Percentiles rank a stretch among this genome's conserved stretches.
Evolutionary conservation across 1,140 invertebrate species (phyloP).

Genomic region (Heliconius hewitsoni): DNA sequence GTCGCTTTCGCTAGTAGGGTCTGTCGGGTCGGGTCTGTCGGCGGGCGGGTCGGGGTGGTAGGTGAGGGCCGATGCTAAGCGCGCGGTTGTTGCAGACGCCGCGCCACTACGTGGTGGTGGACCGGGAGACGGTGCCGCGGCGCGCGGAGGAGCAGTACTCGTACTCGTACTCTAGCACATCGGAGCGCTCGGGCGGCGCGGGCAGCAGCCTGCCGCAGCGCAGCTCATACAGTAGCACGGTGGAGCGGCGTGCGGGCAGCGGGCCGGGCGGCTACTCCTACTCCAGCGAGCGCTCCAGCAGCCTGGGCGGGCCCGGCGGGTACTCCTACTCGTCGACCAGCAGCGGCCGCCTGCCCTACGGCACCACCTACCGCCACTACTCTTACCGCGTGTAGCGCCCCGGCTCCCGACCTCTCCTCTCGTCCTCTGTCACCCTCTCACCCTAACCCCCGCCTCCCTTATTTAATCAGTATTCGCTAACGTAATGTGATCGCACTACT

Average conservation of each 20-base stretch:
- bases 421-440: slow-evolving; percentile 3
- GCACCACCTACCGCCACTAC: slow-evolving; percentile 91
- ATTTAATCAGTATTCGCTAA: slow-evolving; percentile 79
- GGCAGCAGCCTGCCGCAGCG: slow-evolving; percentile 81
- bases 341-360: slow-evolving; percentile 89
- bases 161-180: slow-evolving; percentile 88
- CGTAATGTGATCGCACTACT: slow-evolving; percentile 75
- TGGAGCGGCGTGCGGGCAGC: slow-evolving; percentile 85
- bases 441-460: slow-evolving; percentile 42
- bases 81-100: slow-evolving; percentile 87
- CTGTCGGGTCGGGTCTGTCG: slow-evolving; percentile 56
- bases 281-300: slow-evolving; percentile 86
- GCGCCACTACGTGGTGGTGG: slow-evolving; percentile 91
- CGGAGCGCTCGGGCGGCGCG: slow-evolving; percentile 64
- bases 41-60: slow-evolving; percentile 52
- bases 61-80: slow-evolving; percentile 55
- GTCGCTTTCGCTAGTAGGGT: slow-evolving; percentile 74
- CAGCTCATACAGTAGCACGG: slow-evolving; percentile 84
- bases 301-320: slow-evolving; percentile 88
- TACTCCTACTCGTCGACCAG: slow-evolving; percentile 90
- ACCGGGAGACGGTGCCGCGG: slow-evolving; percentile 86
- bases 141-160: slow-evolving; percentile 90
- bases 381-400: slow-evolving; percentile 90
- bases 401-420: slow-evolving; percentile 57
- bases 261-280: slow-evolving; percentile 87